Evolutionary conservation across 2,113 vertebrate species (phyloP).

Genomic region (Cephalopterus ornatus): DNA sequence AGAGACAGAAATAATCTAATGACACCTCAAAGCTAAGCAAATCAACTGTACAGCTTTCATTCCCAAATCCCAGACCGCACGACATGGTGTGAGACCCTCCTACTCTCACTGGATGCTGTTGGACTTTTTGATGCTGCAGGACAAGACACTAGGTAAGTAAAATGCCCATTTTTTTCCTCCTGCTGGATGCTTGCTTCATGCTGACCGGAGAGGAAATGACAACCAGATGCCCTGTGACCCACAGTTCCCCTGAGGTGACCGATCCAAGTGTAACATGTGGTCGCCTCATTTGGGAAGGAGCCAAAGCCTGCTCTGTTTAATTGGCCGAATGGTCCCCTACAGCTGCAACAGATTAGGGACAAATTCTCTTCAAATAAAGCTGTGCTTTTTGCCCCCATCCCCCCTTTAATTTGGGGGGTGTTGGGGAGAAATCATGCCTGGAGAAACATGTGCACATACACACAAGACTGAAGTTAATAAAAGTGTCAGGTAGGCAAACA

Average conservation of each 20-base stretch:
- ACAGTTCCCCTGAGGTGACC: slow-evolving; percentile 56
- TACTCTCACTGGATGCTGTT: background rate
- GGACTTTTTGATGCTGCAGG: background rate
- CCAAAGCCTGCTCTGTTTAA: slow-evolving; percentile 83
- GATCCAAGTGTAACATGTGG: slow-evolving; percentile 84
- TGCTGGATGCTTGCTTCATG: slow-evolving; percentile 46
- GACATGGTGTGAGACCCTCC: background rate
- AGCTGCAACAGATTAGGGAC: slow-evolving; percentile 87
- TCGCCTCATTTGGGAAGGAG: slow-evolving; percentile 76
- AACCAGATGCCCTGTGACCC: slow-evolving; percentile 78
- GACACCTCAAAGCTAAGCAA: background rate
- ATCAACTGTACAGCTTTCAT: background rate
- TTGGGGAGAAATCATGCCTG: slow-evolving; percentile 15
- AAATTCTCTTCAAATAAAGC: slow-evolving; percentile 77
- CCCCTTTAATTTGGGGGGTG: background rate
- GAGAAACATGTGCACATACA: slow-evolving; percentile 12
- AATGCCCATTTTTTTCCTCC: background rate
- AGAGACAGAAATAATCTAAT: background rate
- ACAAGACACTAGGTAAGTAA: slow-evolving; percentile 38
- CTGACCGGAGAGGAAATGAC: slow-evolving; percentile 81
- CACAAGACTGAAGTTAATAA: slow-evolving; percentile 60
- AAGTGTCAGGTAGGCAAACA: slow-evolving; percentile 65
- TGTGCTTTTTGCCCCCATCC: background rate
- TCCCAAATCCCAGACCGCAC: background rate
- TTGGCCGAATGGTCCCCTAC: slow-evolving; percentile 78